Percentiles rank a stretch among this genome's conserved stretches.
phyloP scores from a whole-genome alignment of 2,797 vertebrate species.

The Apodemus agrarius region DNA sequence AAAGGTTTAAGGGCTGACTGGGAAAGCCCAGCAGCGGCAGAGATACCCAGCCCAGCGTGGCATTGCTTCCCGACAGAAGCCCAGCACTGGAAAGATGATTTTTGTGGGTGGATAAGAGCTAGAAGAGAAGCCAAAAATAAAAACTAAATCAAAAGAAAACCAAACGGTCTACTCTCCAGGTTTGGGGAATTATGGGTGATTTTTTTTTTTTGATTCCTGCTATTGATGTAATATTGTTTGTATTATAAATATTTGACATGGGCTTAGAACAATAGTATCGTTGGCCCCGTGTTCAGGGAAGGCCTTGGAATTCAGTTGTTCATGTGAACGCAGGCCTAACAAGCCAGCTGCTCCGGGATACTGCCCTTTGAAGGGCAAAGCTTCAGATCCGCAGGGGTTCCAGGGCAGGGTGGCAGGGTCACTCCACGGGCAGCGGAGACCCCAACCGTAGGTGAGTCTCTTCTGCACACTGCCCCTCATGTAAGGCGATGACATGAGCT shows the following conservation, averaged over 20 bases:
- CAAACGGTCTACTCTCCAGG: neutral
- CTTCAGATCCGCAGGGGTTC: neutral
- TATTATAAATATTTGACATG: neutral
- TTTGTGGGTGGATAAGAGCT: neutral
- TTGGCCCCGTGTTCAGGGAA: neutral
- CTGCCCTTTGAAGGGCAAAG: conserved; percentile 21
- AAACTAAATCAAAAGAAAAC: neutral
- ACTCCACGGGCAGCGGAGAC: neutral
- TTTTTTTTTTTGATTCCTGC: neutral
- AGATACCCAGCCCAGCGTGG: neutral
- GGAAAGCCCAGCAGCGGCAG: neutral
- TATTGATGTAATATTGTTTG: neutral
- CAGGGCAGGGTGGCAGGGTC: neutral
- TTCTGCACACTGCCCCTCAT: rapidly evolving
- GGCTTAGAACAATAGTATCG: neutral
- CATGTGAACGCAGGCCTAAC: neutral
- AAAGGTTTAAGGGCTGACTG: conserved; percentile 53
- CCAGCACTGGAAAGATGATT: neutral
- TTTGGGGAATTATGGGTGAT: neutral
- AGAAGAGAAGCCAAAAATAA: neutral
- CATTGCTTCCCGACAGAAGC: neutral
- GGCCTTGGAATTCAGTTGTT: neutral
- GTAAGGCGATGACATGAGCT: too few relatives aligned
- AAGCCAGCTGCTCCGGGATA: neutral
- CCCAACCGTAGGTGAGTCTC: rapidly evolving